Conservation (phyloP, 2,888 invertebrate genomes). For the Clunio marinus region DNA sequence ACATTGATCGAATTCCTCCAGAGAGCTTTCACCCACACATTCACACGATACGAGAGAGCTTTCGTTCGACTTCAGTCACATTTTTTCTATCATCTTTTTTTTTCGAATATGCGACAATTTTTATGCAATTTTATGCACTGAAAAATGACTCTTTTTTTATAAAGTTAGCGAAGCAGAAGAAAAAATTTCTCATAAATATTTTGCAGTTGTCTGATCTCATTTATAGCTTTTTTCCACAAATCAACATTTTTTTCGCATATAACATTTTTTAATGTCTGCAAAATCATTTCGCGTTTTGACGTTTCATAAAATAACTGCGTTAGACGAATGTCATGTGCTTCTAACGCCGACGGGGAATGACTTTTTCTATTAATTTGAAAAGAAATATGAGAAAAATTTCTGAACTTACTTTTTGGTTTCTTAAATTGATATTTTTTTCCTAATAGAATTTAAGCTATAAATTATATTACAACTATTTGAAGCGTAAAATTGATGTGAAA, state of each 20-base stretch:
- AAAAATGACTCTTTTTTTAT: background rate
- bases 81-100: background rate
- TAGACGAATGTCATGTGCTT: conserved; percentile 3
- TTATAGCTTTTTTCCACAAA: conserved; percentile 12
- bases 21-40: conserved; percentile 24
- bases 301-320: too few species aligned
- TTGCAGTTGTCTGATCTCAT: conserved; percentile 29
- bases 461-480: conserved; percentile 22
- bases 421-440: conserved; percentile 26
- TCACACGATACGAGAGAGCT: conserved; percentile 4
- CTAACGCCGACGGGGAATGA: conserved; percentile 21
- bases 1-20: conserved; percentile 16
- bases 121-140: background rate
- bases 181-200: background rate
- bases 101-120: conserved; percentile 12
- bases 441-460: conserved; percentile 27
- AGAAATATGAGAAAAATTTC: background rate
- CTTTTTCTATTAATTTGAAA: too few species aligned
- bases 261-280: too few species aligned
- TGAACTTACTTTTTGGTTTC: conserved; percentile 23
- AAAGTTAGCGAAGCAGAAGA: background rate
- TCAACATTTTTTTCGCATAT: too few species aligned
- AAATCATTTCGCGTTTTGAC: too few species aligned
- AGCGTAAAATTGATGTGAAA: conserved; percentile 21
- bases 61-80: background rate